Conservation (phyloP, 1,140 invertebrate genomes). For the Bombus balteatus region DNA sequence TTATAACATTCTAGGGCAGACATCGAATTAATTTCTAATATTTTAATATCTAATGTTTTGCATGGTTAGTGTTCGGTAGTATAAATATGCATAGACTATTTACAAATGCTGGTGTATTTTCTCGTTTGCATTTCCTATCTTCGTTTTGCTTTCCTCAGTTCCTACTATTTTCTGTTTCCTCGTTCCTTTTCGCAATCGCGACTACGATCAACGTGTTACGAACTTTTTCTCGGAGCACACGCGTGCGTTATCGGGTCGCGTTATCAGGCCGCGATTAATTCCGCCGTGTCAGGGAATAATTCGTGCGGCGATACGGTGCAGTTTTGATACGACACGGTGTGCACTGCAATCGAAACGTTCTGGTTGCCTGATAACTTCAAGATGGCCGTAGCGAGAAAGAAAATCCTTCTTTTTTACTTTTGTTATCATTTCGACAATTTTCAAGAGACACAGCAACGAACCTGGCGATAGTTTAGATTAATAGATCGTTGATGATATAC, state of each 20-base stretch:
- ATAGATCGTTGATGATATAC: no score
- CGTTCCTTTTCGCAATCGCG: background rate
- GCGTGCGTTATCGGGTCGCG: background rate
- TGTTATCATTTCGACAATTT: background rate
- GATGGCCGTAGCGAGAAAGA: background rate
- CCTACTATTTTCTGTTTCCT: background rate
- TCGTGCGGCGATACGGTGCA: constrained; percentile 15
- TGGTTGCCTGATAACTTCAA: constrained; percentile 18
- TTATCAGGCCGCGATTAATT: constrained; percentile 33
- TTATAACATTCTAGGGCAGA: no score
- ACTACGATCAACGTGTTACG: background rate
- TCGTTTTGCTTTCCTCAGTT: no score
- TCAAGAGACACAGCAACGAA: background rate
- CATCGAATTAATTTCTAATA: no score
- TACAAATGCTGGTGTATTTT: no score
- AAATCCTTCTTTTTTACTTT: background rate
- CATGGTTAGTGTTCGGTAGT: no score
- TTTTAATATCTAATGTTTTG: no score
- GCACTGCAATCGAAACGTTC: constrained; percentile 28
- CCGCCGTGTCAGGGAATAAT: constrained; percentile 36
- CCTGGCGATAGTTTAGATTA: no score
- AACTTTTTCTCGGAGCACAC: background rate
- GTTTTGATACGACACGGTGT: constrained; percentile 23
- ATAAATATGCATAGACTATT: no score
- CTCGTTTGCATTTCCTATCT: no score